Conservation (phyloP, 2,113 vertebrate species). For the Hiodon alosoides region DNA sequence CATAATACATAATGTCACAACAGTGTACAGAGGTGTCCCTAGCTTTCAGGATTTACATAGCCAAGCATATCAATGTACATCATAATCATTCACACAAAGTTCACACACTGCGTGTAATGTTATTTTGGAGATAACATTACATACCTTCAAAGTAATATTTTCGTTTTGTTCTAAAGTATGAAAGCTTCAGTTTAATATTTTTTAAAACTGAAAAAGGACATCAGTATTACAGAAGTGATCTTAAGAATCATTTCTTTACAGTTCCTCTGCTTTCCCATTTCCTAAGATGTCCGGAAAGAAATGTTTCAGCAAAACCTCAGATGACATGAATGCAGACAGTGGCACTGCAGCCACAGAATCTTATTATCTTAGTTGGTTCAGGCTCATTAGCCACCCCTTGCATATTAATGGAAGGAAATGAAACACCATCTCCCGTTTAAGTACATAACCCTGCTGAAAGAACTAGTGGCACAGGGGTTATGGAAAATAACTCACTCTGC, state of each 20-base stretch:
- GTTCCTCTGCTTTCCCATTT: constrained; percentile 37
- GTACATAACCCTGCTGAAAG: constrained; percentile 59
- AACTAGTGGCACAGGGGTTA: constrained; percentile 53
- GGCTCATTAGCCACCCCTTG: constrained; percentile 67
- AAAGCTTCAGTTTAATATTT: too few relatives aligned
- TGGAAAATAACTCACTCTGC: constrained; percentile 68
- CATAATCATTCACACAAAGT: too few relatives aligned
- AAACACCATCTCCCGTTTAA: constrained; percentile 64
- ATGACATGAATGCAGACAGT: constrained; percentile 57
- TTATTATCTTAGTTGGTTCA: constrained; percentile 69
- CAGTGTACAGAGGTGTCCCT: too few relatives aligned
- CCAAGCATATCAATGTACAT: too few relatives aligned
- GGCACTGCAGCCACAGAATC: constrained; percentile 56
- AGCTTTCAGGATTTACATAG: too few relatives aligned
- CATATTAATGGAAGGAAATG: constrained; percentile 70
- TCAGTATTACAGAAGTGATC: background rate
- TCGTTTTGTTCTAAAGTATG: too few relatives aligned
- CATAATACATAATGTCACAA: too few relatives aligned
- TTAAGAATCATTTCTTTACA: background rate
- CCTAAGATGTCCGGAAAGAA: constrained; percentile 51
- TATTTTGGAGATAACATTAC: too few relatives aligned
- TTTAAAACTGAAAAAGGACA: background rate
- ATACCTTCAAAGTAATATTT: too few relatives aligned
- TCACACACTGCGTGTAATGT: too few relatives aligned
- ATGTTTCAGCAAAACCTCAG: constrained; percentile 56